These are phyloP conservation scores for Malthinus flaveolus DNA, from an alignment of 2,888 invertebrate genomes.

Conservation along the genomic window DNA sequence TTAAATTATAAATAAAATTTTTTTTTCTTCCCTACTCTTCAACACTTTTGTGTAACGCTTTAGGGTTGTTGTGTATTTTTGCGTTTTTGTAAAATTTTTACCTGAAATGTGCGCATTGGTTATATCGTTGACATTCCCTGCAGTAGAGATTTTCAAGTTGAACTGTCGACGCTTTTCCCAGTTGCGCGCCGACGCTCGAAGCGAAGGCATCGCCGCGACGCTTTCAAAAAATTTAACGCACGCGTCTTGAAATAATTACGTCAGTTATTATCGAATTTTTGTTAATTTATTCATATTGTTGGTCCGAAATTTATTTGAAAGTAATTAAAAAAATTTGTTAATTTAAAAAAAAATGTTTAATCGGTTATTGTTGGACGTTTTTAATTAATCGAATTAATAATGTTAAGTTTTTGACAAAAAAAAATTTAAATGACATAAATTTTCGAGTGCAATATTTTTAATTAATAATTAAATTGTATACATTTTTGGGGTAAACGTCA, in stretches of 20 bases:
- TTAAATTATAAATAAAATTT: neutral
- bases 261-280: slow-evolving; percentile 22
- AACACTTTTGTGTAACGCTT: no score
- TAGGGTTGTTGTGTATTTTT: no score
- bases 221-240: slow-evolving; percentile 19
- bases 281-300: slow-evolving; percentile 26
- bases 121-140: slow-evolving; percentile 23
- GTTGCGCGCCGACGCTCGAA: slow-evolving; percentile 41
- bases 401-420: neutral
- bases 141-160: slow-evolving; percentile 27
- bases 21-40: neutral
- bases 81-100: neutral
- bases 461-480: neutral
- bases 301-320: slow-evolving; percentile 14
- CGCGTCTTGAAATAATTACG: slow-evolving; percentile 18
- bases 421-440: slow-evolving; percentile 1
- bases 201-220: slow-evolving; percentile 40
- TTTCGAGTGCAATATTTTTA: slow-evolving; percentile 20
- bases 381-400: slow-evolving; percentile 10
- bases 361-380: slow-evolving; percentile 11
- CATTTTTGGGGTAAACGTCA: slow-evolving; percentile 7
- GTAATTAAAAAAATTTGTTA: slow-evolving; percentile 11
- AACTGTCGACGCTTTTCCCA: slow-evolving; percentile 33
- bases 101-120: slow-evolving; percentile 34
- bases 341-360: slow-evolving; percentile 25